phyloP scores from a whole-genome alignment of 2,113 vertebrate genomes.

The Raja brachyura region DNA sequence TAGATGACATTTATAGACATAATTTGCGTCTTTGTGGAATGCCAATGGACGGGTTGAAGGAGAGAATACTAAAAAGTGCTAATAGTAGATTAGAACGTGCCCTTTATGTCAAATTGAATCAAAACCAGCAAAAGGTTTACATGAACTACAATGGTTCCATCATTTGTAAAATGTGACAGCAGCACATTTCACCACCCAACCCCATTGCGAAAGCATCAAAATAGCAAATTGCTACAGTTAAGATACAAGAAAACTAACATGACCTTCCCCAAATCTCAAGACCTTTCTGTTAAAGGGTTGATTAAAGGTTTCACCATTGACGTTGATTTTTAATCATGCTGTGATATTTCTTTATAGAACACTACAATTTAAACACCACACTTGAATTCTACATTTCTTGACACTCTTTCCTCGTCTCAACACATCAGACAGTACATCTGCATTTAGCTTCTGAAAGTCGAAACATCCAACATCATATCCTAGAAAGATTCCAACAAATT shows the following conservation, averaged over 20 bases:
- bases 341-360: background rate
- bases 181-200: background rate
- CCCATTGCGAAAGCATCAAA: background rate
- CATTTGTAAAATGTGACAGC: background rate
- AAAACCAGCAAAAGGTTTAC: background rate
- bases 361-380: background rate
- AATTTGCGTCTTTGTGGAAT: background rate
- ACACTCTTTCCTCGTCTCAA: background rate
- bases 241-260: background rate
- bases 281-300: background rate
- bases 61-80: background rate
- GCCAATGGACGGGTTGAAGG: background rate
- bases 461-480: conserved; percentile 1
- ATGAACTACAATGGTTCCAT: background rate
- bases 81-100: background rate
- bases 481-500: background rate
- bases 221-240: background rate
- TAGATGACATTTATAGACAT: too few relatives aligned
- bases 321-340: background rate
- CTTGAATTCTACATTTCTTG: background rate
- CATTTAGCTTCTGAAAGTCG: background rate
- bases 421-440: background rate
- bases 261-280: background rate
- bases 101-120: background rate
- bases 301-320: background rate